Conservation (phyloP, 2,888 invertebrate species). For the Sesia bembeciformis region DNA sequence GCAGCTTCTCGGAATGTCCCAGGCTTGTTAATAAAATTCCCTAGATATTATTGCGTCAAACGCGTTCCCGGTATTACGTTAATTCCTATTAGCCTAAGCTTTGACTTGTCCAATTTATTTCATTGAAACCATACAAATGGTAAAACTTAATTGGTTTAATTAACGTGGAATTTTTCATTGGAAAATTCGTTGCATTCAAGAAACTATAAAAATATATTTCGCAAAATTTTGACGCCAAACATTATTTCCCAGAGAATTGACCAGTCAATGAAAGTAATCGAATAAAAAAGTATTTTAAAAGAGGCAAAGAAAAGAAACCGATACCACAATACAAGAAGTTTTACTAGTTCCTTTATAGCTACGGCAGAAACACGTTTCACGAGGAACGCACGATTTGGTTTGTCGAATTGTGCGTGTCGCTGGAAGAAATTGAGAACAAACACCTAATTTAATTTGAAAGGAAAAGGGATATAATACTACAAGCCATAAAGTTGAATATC, state of each 20-base stretch:
- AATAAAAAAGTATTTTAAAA: neutral
- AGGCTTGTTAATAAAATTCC: conserved; percentile 26
- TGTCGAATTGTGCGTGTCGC: conserved; percentile 25
- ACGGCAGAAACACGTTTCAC: conserved; percentile 47
- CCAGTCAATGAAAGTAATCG: neutral
- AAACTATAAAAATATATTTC: neutral
- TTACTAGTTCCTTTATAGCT: conserved; percentile 56
- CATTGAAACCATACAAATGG: no score
- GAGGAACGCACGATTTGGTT: conserved; percentile 48
- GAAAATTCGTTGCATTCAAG: neutral
- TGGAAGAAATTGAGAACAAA: conserved; percentile 25
- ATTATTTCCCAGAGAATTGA: neutral
- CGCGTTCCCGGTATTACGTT: conserved; percentile 23
- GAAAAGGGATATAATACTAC: conserved; percentile 22
- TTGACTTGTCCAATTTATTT: no score
- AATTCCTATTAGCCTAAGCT: no score
- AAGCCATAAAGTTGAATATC: conserved; percentile 35
- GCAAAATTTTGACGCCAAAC: neutral
- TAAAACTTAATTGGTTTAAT: no score
- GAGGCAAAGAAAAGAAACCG: conserved; percentile 28
- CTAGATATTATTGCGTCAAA: conserved; percentile 18
- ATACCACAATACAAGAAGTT: conserved; percentile 48
- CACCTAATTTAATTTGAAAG: neutral
- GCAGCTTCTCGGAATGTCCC: conserved; percentile 34
- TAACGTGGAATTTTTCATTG: no score